A percentile compares a stretch with the other conserved stretches of the same genome.
Evolutionary conservation across 2,888 invertebrate species (phyloP).

Genomic region (Andrena chrysosceles): DNA sequence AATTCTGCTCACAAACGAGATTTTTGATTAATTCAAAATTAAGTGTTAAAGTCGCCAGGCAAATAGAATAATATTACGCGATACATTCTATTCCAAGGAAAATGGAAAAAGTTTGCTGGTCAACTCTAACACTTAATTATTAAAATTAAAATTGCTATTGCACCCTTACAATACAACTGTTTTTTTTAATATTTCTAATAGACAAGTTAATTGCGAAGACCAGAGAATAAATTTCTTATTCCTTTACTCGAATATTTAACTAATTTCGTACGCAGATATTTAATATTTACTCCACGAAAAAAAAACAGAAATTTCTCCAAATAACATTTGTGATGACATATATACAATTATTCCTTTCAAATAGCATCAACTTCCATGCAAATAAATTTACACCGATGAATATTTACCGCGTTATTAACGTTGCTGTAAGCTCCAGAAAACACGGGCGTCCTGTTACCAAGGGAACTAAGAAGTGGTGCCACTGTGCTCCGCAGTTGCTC

Average conservation of each 20-base stretch:
- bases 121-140: neutral
- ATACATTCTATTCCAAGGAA: neutral
- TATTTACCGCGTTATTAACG: conserved; percentile 78
- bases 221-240: neutral
- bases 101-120: neutral
- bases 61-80: neutral
- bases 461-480: conserved; percentile 79
- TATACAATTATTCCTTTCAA: too few species aligned
- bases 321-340: too few species aligned
- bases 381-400: neutral
- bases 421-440: conserved; percentile 79
- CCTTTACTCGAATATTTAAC: too few species aligned
- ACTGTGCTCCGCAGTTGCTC: conserved; percentile 83
- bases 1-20: conserved; percentile 73
- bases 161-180: neutral
- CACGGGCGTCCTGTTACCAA: conserved; percentile 80
- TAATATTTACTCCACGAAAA: too few species aligned
- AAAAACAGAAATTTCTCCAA: too few species aligned
- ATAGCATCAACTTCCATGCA: neutral
- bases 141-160: neutral
- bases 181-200: neutral
- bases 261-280: too few species aligned
- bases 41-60: neutral
- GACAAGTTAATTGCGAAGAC: neutral
- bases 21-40: neutral